A percentile compares a stretch with the other conserved stretches of the same genome.
These are phyloP conservation scores for Drosophila obscura DNA, from an alignment of 1,140 invertebrate species.

Conservation along the genomic window DNA sequence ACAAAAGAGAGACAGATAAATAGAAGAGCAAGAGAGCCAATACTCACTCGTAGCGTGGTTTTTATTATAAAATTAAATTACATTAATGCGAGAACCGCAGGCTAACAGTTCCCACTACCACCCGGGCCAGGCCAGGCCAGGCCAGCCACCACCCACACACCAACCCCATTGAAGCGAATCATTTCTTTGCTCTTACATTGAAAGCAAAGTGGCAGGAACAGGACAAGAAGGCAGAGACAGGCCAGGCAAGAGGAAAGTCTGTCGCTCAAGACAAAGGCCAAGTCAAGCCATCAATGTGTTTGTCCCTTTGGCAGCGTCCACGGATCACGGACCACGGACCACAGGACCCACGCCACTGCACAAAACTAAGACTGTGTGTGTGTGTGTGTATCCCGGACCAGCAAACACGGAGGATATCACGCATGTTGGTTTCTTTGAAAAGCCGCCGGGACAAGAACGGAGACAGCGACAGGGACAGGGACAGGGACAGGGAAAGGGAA, in stretches of 20 bases:
- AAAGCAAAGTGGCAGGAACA: conserved; percentile 58
- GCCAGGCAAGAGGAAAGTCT: conserved; percentile 57
- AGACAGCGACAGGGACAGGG: no score
- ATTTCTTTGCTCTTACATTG: conserved; percentile 29
- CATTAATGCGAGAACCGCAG: conserved; percentile 80
- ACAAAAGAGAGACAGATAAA: conserved; percentile 39
- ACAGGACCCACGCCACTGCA: not conserved
- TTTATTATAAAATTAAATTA: conserved; percentile 79
- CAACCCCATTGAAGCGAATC: conserved; percentile 6
- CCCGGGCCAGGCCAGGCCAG: conserved; percentile 2
- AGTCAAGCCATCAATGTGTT: conserved; percentile 71
- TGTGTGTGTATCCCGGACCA: no score
- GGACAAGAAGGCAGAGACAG: conserved; percentile 52
- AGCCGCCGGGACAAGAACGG: conserved; percentile 48
- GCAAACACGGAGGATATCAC: conserved; percentile 37
- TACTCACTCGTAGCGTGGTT: conserved; percentile 34
- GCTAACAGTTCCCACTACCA: conserved; percentile 3
- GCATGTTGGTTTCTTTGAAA: conserved; percentile 76
- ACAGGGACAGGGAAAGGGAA: no score
- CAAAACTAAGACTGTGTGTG: no score
- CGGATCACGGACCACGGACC: conserved; percentile 20
- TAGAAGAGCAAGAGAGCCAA: no score
- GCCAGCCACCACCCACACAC: not conserved
- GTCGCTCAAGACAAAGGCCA: conserved; percentile 68
- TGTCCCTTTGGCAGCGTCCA: conserved; percentile 61